Conservation (phyloP, 92 coral and sea anemone genomes). For the Diadumene lineata region DNA sequence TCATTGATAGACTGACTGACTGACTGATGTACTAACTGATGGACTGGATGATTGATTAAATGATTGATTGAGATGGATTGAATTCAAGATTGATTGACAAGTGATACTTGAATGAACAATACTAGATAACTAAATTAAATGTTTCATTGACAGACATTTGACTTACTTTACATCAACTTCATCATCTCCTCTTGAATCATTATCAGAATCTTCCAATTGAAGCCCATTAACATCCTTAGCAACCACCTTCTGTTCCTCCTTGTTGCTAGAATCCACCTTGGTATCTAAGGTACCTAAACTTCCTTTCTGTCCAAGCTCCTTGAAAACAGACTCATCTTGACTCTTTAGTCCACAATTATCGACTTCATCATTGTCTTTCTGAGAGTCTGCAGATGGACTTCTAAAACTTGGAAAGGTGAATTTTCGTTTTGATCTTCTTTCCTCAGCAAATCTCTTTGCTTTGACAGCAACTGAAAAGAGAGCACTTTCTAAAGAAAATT, state of each 20-base stretch:
- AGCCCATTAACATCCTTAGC: slow-evolving; percentile 14
- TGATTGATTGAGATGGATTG: no score
- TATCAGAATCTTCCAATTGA: slow-evolving; percentile 50
- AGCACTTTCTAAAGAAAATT: slow-evolving; percentile 67
- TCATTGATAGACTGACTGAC: no score
- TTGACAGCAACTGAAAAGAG: slow-evolving; percentile 76
- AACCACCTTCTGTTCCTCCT: neutral
- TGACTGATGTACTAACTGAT: no score
- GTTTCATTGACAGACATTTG: neutral
- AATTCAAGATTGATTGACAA: no score
- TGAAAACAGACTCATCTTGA: slow-evolving; percentile 1
- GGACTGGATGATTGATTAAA: no score
- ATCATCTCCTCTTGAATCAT: slow-evolving; percentile 53
- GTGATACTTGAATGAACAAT: no score
- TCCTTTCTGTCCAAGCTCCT: slow-evolving; percentile 11
- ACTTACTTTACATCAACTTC: slow-evolving; percentile 18
- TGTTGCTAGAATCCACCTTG: slow-evolving; percentile 12
- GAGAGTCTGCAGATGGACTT: neutral
- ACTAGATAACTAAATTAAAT: neutral
- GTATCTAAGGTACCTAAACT: slow-evolving; percentile 17
- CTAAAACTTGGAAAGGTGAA: slow-evolving; percentile 29
- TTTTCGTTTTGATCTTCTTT: slow-evolving; percentile 31
- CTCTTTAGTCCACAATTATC: neutral
- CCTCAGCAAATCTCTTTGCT: slow-evolving; percentile 67
- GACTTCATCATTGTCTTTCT: neutral